A percentile compares a stretch with the other conserved stretches of the same genome.
Conservation (phyloP, 2,113 vertebrate species). For the Sturnira hondurensis region DNA sequence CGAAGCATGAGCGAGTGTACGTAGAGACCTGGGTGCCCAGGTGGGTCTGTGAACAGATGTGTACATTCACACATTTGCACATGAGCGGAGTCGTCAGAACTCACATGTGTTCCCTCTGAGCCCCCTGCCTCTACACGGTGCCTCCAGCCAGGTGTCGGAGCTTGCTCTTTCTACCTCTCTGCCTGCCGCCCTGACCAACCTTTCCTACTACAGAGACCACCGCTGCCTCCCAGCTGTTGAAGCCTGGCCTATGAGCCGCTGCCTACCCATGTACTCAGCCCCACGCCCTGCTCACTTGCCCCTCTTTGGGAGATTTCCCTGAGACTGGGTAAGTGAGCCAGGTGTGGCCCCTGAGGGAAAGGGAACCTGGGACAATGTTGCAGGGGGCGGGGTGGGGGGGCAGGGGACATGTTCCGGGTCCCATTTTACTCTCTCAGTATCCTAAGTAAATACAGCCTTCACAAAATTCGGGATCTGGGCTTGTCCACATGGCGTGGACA, state of each 20-base stretch:
- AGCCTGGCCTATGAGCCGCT: background rate
- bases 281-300: no score
- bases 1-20: background rate
- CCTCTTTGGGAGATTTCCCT: background rate
- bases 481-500: background rate
- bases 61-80: background rate
- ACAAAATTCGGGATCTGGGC: background rate
- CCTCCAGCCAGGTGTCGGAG: background rate
- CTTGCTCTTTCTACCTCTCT: background rate
- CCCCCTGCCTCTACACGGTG: no score
- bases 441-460: background rate
- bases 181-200: background rate
- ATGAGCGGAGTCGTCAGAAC: background rate
- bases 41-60: background rate
- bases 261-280: background rate
- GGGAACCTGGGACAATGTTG: background rate
- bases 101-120: background rate
- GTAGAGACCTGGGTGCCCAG: fast-evolving
- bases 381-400: no score
- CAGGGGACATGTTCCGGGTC: background rate
- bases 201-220: background rate
- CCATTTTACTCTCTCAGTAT: background rate
- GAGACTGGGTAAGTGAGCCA: background rate
- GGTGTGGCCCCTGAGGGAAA: background rate
- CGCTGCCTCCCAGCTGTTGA: background rate